phyloP scores from a whole-genome alignment of 2,888 invertebrate species.

The Parasteatoda lunata region DNA sequence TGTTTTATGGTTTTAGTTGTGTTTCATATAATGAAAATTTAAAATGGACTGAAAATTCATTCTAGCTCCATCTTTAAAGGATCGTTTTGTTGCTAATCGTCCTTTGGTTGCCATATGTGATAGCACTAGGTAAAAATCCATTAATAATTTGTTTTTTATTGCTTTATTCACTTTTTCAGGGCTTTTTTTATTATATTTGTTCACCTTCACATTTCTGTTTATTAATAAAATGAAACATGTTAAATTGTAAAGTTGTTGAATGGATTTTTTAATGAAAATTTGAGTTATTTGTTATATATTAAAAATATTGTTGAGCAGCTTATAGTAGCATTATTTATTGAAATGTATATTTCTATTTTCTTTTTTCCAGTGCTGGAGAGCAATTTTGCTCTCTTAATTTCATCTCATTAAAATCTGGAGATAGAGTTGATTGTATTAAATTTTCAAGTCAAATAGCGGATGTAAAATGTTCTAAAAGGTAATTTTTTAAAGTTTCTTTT shows the following conservation, averaged over 20 bases:
- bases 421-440: constrained; percentile 90
- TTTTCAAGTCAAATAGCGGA: constrained; percentile 93
- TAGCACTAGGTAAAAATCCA: constrained; percentile 79
- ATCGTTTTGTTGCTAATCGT: constrained; percentile 85
- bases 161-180: no score
- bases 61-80: constrained; percentile 75
- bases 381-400: constrained; percentile 88
- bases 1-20: no score
- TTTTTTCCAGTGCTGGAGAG: constrained; percentile 78
- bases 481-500: constrained; percentile 16
- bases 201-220: no score
- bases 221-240: no score
- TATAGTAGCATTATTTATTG: neutral
- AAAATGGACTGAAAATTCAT: neutral
- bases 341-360: neutral
- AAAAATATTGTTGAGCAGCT: neutral
- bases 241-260: no score
- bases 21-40: no score
- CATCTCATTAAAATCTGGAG: constrained; percentile 87
- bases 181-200: no score
- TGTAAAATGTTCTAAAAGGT: constrained; percentile 87
- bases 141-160: neutral
- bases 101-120: constrained; percentile 94
- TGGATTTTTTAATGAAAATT: no score
- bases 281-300: no score